phyloP scores from a whole-genome alignment of 2,113 vertebrate species.

The Cynopterus brachyotis region DNA sequence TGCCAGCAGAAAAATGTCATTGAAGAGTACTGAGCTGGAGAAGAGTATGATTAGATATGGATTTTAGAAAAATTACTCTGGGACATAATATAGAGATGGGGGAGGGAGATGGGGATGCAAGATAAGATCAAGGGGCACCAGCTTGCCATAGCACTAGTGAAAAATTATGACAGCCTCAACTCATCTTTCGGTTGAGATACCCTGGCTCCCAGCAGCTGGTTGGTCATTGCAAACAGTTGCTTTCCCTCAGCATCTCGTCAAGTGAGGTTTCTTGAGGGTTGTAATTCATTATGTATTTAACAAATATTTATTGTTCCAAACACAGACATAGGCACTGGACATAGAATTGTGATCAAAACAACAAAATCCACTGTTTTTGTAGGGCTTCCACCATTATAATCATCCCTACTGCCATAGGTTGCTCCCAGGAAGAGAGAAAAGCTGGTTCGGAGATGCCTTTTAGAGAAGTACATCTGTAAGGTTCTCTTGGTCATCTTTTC shows the following conservation, averaged over 20 bases:
- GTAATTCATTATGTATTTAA: neutral
- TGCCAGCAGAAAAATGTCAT: neutral
- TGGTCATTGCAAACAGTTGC: neutral
- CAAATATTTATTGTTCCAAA: neutral
- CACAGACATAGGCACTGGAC: neutral
- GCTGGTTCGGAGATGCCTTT: neutral
- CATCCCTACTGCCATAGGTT: neutral
- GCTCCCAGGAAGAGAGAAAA: neutral
- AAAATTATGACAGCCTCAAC: neutral
- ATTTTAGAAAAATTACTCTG: neutral
- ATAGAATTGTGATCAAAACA: neutral
- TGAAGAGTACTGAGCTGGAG: neutral
- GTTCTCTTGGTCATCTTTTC: neutral
- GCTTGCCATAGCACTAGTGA: neutral
- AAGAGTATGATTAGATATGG: neutral
- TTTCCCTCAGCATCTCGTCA: neutral
- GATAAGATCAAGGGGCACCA: too few species aligned
- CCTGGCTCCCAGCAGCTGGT: neutral
- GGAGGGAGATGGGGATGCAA: neutral
- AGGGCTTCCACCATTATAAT: neutral
- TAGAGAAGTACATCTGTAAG: neutral
- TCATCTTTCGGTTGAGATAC: neutral
- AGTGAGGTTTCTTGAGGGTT: neutral
- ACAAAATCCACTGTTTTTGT: neutral
- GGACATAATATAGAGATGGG: neutral